Percentiles rank a stretch among this genome's conserved stretches.
These are phyloP conservation scores for Zosterops lateralis DNA, from an alignment of 2,113 vertebrate species.

Conservation along the genomic window DNA sequence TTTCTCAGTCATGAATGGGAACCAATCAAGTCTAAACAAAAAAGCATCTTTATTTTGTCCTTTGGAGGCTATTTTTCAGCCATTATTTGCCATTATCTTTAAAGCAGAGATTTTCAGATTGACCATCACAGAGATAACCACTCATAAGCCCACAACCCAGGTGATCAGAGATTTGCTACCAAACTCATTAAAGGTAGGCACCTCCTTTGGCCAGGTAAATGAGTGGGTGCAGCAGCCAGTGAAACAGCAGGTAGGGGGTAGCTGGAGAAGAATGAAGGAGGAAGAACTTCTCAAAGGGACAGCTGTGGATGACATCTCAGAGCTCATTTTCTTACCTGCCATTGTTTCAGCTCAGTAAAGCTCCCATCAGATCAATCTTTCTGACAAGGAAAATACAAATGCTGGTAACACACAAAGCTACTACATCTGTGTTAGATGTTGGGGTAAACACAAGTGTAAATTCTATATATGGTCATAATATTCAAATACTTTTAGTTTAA, in stretches of 20 bases:
- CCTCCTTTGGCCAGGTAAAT: neutral
- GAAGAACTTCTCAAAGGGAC: neutral
- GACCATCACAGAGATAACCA: neutral
- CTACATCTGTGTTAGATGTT: neutral
- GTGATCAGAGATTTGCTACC: neutral
- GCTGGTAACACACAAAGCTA: neutral
- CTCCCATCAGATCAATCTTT: neutral
- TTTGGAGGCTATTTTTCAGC: neutral
- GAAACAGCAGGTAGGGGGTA: neutral
- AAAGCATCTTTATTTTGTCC: neutral
- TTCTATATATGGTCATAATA: neutral
- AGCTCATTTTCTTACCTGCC: neutral
- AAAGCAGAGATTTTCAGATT: neutral
- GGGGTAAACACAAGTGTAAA: neutral
- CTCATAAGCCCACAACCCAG: fast-evolving
- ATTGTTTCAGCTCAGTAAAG: neutral
- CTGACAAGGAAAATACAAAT: neutral
- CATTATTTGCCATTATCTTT: neutral
- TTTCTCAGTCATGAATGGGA: neutral
- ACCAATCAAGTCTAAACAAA: neutral
- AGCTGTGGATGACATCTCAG: neutral
- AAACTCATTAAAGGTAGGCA: neutral
- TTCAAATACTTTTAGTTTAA: neutral
- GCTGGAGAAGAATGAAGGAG: neutral
- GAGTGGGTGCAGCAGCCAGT: neutral